Conservation (phyloP, 2,888 invertebrate species). For the Polyommatus icarus region DNA sequence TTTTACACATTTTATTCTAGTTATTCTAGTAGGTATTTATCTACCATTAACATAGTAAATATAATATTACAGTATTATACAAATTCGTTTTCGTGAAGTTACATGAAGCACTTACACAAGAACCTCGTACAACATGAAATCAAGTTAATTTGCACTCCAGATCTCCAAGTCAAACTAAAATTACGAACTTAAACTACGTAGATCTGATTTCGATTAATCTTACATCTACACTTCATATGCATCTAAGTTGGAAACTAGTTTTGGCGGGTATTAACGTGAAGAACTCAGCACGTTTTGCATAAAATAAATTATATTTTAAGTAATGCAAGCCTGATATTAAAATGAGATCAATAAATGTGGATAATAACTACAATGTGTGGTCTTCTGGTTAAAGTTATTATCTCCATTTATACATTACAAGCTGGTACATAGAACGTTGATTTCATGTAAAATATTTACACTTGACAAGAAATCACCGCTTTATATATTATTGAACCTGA, state of each 20-base stretch:
- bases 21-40: background rate
- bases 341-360: slow-evolving; percentile 1
- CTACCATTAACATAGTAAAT: background rate
- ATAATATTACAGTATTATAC: background rate
- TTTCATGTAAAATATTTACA: background rate
- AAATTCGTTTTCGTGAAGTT: background rate
- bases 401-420: slow-evolving; percentile 1
- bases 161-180: slow-evolving; percentile 32
- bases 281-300: slow-evolving; percentile 38
- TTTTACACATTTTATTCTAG: too few relatives aligned
- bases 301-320: slow-evolving; percentile 36
- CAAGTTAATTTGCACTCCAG: slow-evolving; percentile 32
- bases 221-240: slow-evolving; percentile 44
- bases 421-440: background rate
- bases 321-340: slow-evolving; percentile 23
- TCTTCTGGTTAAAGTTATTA: slow-evolving; percentile 8
- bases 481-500: too few relatives aligned
- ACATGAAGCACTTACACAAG: background rate
- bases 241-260: slow-evolving; percentile 42
- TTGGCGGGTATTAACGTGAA: slow-evolving; percentile 40
- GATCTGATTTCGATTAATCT: slow-evolving; percentile 51
- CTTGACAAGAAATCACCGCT: too few relatives aligned
- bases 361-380: slow-evolving; percentile 16
- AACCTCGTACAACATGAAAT: slow-evolving; percentile 24
- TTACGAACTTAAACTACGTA: slow-evolving; percentile 34